These are phyloP conservation scores for Cettia cetti DNA, from an alignment of 2,113 vertebrate genomes.

Conservation along the genomic window DNA sequence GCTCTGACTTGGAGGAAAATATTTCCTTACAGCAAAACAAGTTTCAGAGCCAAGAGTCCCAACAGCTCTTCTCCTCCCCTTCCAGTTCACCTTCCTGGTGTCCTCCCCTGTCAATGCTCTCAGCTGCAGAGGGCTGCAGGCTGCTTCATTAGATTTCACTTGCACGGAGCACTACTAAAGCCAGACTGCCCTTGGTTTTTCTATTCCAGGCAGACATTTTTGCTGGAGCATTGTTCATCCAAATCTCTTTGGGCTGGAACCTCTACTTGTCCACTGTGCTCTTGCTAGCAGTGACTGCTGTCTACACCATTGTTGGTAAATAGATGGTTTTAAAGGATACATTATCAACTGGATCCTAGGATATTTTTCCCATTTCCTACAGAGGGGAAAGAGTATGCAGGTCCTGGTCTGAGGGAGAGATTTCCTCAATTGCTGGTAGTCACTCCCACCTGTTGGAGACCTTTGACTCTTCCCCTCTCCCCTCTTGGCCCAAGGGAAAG, in stretches of 20 bases:
- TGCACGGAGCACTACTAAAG: neutral
- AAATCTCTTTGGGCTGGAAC: conserved; percentile 88
- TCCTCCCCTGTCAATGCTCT: neutral
- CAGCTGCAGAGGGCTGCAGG: neutral
- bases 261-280: conserved; percentile 87
- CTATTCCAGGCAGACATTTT: conserved; percentile 88
- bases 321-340: neutral
- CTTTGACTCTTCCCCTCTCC: neutral
- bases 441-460: neutral
- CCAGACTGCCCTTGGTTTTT: neutral
- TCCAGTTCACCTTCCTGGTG: neutral
- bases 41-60: neutral
- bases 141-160: conserved; percentile 18
- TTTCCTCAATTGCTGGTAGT: neutral
- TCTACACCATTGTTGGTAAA: conserved; percentile 90
- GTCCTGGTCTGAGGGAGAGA: neutral
- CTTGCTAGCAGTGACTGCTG: conserved; percentile 85
- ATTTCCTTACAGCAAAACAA: neutral
- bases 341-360: neutral
- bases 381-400: neutral
- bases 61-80: neutral
- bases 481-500: neutral
- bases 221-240: conserved; percentile 91
- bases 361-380: neutral
- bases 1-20: neutral